Base-by-base conservation (phyloP, 2,888 invertebrate species). In the Nemoura dubitans region DNA sequence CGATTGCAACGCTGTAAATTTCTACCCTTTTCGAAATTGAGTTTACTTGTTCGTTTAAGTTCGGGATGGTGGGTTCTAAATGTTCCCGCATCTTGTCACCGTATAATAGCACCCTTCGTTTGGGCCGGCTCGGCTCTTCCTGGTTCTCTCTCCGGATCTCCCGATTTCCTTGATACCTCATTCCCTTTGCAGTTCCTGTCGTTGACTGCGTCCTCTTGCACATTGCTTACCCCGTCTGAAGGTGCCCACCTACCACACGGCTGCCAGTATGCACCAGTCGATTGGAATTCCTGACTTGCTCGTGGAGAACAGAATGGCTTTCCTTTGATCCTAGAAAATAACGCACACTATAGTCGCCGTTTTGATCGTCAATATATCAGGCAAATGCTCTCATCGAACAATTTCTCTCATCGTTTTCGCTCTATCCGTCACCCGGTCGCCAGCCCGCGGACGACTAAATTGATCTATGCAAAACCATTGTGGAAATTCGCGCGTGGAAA, bases 261-360 rank as follows among this genome's bases (percentile, higher is more conserved):
- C 59, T 43, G 59, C 36, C 36, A 76, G 43, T 26, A 76, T 84
- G 76, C 25, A 21, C 27, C 14, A 86, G 10, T n/a, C 85, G 86
- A 85, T 86, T 86, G 86, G 86, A 86, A 86, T 86, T 86, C 86
- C 86, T 85, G 76, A 80, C 86, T 43, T 27, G 78, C 83, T n/a
- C 86, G 25, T 80, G 27, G 30, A 76, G 85, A 80, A 83, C 84
- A 77, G 81, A 85, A 77, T 43, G 29, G 77, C 28, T 85, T 85
- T 30, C 85, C 85, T 86, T 86, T 86, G 86, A 86, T 86, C 84
- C 83, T 14, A 43, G 85, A 25, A 80, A 78, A 80, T 80, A 85
- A 85, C 78, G 43, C 76, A 28, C 77, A 30, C 29, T 43, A n/a
- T n/a, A 81, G 43, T 36, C 83, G 83, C 86, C 84, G 77, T 86